A percentile compares a stretch with the other conserved stretches of the same genome.
Conservation (phyloP, 2,888 invertebrate genomes). For the Drosophila vallismaia region DNA sequence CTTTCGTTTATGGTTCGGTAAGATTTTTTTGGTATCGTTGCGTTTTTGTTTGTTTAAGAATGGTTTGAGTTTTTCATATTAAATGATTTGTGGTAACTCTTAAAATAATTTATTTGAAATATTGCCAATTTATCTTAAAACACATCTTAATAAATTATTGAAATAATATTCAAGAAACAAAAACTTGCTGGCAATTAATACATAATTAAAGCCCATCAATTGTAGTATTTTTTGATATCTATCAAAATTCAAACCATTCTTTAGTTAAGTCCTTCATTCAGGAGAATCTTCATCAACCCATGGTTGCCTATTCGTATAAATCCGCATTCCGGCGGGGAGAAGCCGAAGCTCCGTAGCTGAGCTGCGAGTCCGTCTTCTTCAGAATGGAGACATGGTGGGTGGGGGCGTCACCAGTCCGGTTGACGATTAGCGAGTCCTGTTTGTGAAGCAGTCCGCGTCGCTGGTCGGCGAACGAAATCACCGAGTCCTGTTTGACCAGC, state of each 20-base stretch:
- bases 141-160: not conserved
- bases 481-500: constrained; percentile 84
- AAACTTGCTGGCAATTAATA: not conserved
- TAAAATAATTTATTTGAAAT: not conserved
- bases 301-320: constrained; percentile 78
- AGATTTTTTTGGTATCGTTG: constrained; percentile 40
- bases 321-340: constrained; percentile 83
- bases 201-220: not conserved
- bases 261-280: constrained; percentile 8
- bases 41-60: constrained; percentile 13
- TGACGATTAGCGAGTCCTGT: constrained; percentile 83
- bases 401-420: constrained; percentile 81
- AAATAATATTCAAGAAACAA: not conserved
- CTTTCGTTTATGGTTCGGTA: constrained; percentile 31
- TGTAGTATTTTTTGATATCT: not conserved
- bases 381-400: constrained; percentile 84
- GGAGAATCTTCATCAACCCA: constrained; percentile 3
- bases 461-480: constrained; percentile 84
- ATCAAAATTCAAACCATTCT: constrained; percentile 1
- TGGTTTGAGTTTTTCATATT: not conserved
- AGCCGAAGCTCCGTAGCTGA: constrained; percentile 73
- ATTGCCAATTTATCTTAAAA: not conserved
- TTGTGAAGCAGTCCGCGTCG: constrained; percentile 82
- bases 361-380: constrained; percentile 83
- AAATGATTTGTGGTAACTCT: not conserved